Conservation (phyloP, 2,888 invertebrate genomes). For the Galerucella pusilla region DNA sequence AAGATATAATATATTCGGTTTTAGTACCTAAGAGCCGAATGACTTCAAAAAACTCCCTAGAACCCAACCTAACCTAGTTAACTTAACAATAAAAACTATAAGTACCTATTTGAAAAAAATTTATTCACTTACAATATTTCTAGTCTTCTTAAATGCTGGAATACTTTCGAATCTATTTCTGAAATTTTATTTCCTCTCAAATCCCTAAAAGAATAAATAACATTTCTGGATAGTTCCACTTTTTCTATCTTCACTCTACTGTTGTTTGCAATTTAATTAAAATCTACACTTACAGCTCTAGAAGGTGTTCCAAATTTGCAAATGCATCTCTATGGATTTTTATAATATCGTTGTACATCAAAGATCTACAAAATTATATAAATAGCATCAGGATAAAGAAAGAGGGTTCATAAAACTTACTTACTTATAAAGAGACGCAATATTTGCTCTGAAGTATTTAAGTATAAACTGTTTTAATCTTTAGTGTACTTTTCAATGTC, state of each 20-base stretch:
- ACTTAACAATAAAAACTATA: too few relatives aligned
- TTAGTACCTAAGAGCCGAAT: too few relatives aligned
- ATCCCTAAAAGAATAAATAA: conserved; percentile 65
- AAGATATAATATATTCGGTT: too few relatives aligned
- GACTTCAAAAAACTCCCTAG: too few relatives aligned
- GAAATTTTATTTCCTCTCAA: conserved; percentile 66
- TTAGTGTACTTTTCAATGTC: too few relatives aligned
- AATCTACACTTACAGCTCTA: conserved; percentile 41
- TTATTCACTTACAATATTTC: conserved; percentile 64
- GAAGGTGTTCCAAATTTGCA: conserved; percentile 22
- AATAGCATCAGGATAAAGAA: background rate
- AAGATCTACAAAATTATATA: conserved; percentile 44
- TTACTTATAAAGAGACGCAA: too few relatives aligned
- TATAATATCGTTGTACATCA: conserved; percentile 50
- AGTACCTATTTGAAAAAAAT: conserved; percentile 16
- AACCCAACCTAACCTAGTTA: too few relatives aligned
- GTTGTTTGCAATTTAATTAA: background rate
- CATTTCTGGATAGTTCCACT: too few relatives aligned
- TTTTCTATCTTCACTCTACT: background rate
- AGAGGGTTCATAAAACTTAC: too few relatives aligned
- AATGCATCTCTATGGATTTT: conserved; percentile 34
- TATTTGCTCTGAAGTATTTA: too few relatives aligned
- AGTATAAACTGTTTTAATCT: too few relatives aligned
- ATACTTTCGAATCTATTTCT: conserved; percentile 60
- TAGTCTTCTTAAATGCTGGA: conserved; percentile 63